Percentiles rank a stretch among this genome's conserved stretches.
These are phyloP conservation scores for Noctua comes DNA, from an alignment of 2,888 invertebrate species.

Conservation along the genomic window DNA sequence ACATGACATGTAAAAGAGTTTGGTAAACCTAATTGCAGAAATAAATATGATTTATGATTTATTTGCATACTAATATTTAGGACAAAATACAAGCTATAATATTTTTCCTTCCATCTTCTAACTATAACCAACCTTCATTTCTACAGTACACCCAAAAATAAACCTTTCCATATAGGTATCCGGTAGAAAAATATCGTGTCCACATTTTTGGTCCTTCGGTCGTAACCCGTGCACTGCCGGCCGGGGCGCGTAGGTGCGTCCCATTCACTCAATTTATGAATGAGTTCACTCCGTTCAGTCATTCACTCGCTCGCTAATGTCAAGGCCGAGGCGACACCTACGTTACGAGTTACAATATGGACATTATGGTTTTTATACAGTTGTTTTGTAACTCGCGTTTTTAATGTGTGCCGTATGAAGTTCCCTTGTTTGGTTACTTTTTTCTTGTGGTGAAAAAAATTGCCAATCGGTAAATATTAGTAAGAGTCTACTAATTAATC, in stretches of 20 bases:
- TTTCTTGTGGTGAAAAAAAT: background rate
- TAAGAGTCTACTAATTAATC: background rate
- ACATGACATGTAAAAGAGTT: too few relatives aligned
- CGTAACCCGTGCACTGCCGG: slow-evolving; percentile 33
- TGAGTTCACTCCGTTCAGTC: slow-evolving; percentile 65
- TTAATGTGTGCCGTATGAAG: background rate
- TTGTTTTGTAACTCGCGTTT: background rate
- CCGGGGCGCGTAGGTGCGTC: slow-evolving; percentile 61
- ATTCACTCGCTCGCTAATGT: slow-evolving; percentile 63
- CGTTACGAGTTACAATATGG: slow-evolving; percentile 44
- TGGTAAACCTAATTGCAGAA: too few relatives aligned
- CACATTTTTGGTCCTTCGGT: slow-evolving; percentile 40
- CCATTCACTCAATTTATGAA: slow-evolving; percentile 74
- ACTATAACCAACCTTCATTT: background rate
- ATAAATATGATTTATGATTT: too few relatives aligned
- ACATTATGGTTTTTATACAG: slow-evolving; percentile 24
- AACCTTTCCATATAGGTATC: background rate
- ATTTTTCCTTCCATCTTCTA: background rate
- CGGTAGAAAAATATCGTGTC: slow-evolving; percentile 22
- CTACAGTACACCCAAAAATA: background rate
- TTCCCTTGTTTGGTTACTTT: background rate
- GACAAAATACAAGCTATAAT: background rate
- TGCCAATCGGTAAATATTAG: background rate
- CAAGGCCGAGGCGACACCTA: slow-evolving; percentile 64
- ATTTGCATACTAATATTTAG: background rate